These are phyloP conservation scores for Brachyopa scutellaris DNA, from an alignment of 2,888 invertebrate genomes.

Conservation along the genomic window DNA sequence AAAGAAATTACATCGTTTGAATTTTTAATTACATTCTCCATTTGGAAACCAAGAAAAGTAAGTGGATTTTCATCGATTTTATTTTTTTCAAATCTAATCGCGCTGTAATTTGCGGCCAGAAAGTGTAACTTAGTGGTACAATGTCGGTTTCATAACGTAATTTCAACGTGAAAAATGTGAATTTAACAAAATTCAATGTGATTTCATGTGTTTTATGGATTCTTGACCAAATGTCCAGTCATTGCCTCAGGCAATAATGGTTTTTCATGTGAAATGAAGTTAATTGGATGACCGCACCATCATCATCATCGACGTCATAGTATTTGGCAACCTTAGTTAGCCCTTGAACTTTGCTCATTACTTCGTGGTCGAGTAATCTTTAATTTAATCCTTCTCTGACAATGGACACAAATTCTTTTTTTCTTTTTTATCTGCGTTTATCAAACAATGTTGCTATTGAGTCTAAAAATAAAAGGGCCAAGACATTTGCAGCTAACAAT, in stretches of 20 bases:
- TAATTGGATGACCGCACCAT: conserved; percentile 5
- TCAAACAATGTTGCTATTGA: background rate
- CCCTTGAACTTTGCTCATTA: conserved; percentile 46
- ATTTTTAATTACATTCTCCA: conserved; percentile 33
- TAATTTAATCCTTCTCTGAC: background rate
- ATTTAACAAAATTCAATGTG: background rate
- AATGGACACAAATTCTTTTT: background rate
- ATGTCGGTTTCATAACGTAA: conserved; percentile 55
- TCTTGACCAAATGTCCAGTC: background rate
- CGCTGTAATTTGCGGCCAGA: background rate
- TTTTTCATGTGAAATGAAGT: background rate
- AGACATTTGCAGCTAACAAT: background rate
- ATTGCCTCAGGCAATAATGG: background rate
- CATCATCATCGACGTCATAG: background rate
- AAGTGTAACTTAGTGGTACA: conserved; percentile 22
- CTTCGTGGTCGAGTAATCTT: background rate
- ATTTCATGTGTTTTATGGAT: background rate
- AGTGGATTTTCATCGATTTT: conserved; percentile 24
- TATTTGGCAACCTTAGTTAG: conserved; percentile 24
- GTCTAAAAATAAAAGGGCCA: conserved; percentile 27
- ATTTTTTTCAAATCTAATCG: background rate
- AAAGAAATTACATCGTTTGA: too few relatives aligned
- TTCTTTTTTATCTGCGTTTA: background rate
- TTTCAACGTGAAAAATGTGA: conserved; percentile 38
- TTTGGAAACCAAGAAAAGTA: conserved; percentile 47